phyloP scores from a whole-genome alignment of 2,888 invertebrate species.

The Lithophane semibrunnea region DNA sequence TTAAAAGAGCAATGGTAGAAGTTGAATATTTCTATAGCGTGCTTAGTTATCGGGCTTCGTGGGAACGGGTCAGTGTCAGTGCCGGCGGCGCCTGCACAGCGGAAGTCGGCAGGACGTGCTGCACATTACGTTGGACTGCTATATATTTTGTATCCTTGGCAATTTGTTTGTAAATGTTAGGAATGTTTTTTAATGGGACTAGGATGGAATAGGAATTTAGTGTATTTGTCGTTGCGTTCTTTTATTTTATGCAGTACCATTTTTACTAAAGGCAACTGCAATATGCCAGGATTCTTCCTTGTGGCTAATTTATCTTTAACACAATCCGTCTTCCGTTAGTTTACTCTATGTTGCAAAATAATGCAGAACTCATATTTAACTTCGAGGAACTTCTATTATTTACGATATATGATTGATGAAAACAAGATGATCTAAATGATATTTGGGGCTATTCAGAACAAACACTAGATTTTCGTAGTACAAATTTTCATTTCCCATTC shows the following conservation, averaged over 20 bases:
- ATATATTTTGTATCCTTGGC: constrained; percentile 61
- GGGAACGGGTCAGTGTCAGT: constrained; percentile 80
- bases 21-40: constrained; percentile 42
- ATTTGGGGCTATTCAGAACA: constrained; percentile 34
- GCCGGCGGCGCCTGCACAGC: constrained; percentile 76
- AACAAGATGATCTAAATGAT: constrained; percentile 25
- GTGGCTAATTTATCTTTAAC: neutral
- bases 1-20: neutral
- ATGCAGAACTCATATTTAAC: constrained; percentile 6
- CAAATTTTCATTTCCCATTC: constrained; percentile 46
- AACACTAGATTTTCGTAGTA: constrained; percentile 36
- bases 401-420: constrained; percentile 31
- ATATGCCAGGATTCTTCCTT: neutral
- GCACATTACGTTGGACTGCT: constrained; percentile 64
- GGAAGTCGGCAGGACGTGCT: constrained; percentile 80
- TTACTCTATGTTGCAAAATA: neutral
- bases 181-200: constrained; percentile 49
- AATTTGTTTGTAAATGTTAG: constrained; percentile 50
- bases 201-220: constrained; percentile 31
- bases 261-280: neutral
- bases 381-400: constrained; percentile 29
- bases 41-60: constrained; percentile 67
- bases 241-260: neutral
- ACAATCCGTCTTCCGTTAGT: neutral
- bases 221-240: neutral